Conservation (phyloP, 2,797 vertebrate species). For the Adrianichthys oophorus region DNA sequence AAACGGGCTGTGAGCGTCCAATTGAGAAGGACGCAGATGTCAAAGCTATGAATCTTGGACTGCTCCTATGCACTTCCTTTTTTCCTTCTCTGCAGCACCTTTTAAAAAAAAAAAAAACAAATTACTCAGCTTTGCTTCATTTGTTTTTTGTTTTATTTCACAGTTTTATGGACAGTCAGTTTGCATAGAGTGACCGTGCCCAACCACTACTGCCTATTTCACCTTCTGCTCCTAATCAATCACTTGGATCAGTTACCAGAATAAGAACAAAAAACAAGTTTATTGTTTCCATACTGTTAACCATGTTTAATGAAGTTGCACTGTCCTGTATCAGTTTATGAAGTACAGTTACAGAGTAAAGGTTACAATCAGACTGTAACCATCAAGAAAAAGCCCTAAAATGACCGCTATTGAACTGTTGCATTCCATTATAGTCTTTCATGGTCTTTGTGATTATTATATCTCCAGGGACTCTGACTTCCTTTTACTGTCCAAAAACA, state of each 20-base stretch:
- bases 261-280: conserved; percentile 64
- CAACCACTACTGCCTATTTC: conserved; percentile 80
- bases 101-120: not conserved
- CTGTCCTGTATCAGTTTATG: no score
- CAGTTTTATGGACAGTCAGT: conserved; percentile 26
- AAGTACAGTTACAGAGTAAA: no score
- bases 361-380: no score
- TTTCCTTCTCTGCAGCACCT: conserved; percentile 5
- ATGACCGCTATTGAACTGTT: no score
- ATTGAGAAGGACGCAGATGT: conserved; percentile 99
- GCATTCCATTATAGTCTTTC: no score
- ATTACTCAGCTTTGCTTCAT: conserved; percentile 28
- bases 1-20: conserved; percentile 87
- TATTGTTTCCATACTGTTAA: conserved; percentile 25
- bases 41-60: conserved; percentile 87
- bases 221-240: conserved; percentile 77
- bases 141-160: conserved; percentile 24
- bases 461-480: no score
- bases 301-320: no score
- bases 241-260: conserved; percentile 70
- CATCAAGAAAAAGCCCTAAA: no score
- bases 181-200: conserved; percentile 59
- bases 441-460: no score
- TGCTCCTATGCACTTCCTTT: conserved; percentile 28
- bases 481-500: no score